Percentiles rank a stretch among this genome's conserved stretches.
phyloP scores from a whole-genome alignment of 2,797 vertebrate species.

The Etheostoma perlongum region DNA sequence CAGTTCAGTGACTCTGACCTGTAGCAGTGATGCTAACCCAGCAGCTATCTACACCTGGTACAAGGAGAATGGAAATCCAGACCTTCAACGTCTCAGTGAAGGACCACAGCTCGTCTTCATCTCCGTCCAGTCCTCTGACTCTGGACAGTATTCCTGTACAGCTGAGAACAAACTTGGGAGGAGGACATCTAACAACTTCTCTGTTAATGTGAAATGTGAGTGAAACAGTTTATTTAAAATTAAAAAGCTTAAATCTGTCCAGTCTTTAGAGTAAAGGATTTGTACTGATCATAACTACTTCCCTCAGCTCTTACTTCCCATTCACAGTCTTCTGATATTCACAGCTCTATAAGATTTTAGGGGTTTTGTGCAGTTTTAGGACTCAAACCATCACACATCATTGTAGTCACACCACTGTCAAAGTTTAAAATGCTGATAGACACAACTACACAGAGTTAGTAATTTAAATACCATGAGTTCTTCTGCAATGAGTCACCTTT shows the following conservation, averaged over 20 bases:
- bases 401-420: no score
- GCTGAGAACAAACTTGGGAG: slow-evolving; percentile 21
- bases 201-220: slow-evolving; percentile 32
- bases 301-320: background rate
- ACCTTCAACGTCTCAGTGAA: background rate
- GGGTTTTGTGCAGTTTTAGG: no score
- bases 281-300: background rate
- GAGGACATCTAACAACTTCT: accelerated
- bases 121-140: slow-evolving; percentile 14
- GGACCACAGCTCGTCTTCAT: slow-evolving; percentile 3
- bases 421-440: no score
- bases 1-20: no score
- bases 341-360: background rate
- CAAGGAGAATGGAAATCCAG: slow-evolving; percentile 4
- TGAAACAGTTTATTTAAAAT: background rate
- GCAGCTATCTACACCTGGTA: slow-evolving; percentile 46
- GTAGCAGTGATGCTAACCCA: slow-evolving; percentile 55
- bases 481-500: no score
- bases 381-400: no score
- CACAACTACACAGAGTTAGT: no score
- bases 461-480: no score
- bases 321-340: no score
- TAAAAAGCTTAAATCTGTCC: no score
- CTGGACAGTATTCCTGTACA: slow-evolving; percentile 42
- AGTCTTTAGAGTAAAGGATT: no score